Base-by-base conservation (phyloP, 2,797 vertebrate species). In the Danionella dracula region DNA sequence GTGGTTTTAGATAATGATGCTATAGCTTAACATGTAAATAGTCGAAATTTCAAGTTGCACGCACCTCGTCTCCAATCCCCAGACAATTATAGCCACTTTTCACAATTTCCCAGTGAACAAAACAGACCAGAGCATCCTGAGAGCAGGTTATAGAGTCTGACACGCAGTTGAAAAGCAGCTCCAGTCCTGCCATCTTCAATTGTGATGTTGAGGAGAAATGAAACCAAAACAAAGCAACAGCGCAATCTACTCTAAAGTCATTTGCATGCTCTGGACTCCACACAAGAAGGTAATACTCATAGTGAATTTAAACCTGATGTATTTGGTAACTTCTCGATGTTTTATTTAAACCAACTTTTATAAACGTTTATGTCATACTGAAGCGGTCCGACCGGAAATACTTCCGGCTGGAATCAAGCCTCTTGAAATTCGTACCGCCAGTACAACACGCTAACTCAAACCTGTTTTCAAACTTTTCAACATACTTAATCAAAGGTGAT, bases 101-200 rank as follows among this genome's bases (percentile, higher is more conserved):
- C 27, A 91, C 84, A 53, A 89, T 70, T 46, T 90, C 88, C 89
- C 89, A 90, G 78, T 91, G 90, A 5, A 88, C 82, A 17, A 90
- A 85, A 51, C 85, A 88, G 27, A 91, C 82, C 1, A 85, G 70
- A 1, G 79, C 86, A 69, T 91, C 90, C 48, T 90, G 85, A 0
- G 86, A 73, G 41, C 79, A 81, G 15, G 35, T 72, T 16, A 90
- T 56, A 5, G 66, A 64, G 56, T 57, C 67, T 3, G 76, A 41
- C 0, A 86, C 78, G 9, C 75, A 79, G 15, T 57, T 71, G 27
- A 81, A 90, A 2, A 90, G 29, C 38, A 90, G 69, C 76, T 91
- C 88, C 1, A 91, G 53, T 0, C 89, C 89, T 1, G 88, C 86
- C 90, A 91, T 91, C 41, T 64, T 72, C 12, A 12, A 9, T 1